Evolutionary conservation across 53 echinoderm and acorn worm genomes (phyloP).

Genomic region (Antedon mediterranea): DNA sequence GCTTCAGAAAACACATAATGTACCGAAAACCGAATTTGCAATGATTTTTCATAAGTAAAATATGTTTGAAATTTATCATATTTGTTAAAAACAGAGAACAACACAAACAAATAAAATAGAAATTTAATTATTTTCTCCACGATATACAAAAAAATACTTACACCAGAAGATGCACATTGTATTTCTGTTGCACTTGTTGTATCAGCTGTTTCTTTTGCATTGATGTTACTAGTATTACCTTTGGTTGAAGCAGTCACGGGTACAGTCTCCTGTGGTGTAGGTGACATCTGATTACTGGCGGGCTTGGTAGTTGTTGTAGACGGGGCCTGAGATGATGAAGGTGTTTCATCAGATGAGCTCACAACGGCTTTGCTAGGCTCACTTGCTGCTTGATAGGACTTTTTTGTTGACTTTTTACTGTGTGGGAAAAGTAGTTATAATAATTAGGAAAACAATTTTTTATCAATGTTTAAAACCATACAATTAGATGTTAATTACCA

Average conservation of each 20-base stretch:
- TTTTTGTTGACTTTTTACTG: not conserved
- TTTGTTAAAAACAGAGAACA: too few relatives aligned
- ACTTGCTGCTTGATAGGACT: not conserved
- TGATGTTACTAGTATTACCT: not conserved
- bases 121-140: too few relatives aligned
- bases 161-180: not conserved
- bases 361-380: not conserved
- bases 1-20: too few relatives aligned
- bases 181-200: not conserved
- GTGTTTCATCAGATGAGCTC: not conserved
- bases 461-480: not conserved
- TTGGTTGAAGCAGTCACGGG: not conserved
- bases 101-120: too few relatives aligned
- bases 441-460: too few relatives aligned
- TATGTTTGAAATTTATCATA: too few relatives aligned
- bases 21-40: too few relatives aligned
- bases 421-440: not conserved
- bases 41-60: too few relatives aligned
- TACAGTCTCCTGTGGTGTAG: not conserved
- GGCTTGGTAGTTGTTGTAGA: slow-evolving; percentile 57
- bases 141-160: not conserved
- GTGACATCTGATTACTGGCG: slow-evolving; percentile 10
- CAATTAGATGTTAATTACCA: not conserved
- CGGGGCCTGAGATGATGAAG: slow-evolving; percentile 43
- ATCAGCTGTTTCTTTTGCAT: not conserved